Evolutionary conservation across 1,140 invertebrate species (phyloP).

Genomic region (Lerema accius): DNA sequence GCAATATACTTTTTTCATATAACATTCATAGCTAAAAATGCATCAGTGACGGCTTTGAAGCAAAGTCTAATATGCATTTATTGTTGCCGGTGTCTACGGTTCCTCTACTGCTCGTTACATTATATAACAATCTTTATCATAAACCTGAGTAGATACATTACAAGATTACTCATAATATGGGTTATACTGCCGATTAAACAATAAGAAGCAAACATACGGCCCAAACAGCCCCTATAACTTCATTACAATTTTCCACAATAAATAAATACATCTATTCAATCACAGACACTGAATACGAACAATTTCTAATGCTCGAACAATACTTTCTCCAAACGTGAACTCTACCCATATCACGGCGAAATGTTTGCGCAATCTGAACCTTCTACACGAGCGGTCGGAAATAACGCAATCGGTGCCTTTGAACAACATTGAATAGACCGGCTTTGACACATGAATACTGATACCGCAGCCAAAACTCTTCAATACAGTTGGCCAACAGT

Average conservation of each 20-base stretch:
- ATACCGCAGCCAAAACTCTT: not conserved
- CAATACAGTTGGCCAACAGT: not conserved
- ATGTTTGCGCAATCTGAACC: slow-evolving; percentile 2
- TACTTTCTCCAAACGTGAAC: slow-evolving; percentile 8
- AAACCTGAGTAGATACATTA: no score
- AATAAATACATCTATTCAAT: not conserved
- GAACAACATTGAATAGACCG: not conserved
- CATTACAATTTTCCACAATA: not conserved
- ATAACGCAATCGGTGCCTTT: not conserved
- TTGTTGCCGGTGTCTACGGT: no score
- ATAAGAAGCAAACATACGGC: no score
- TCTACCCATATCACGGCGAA: not conserved
- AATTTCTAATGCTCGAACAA: slow-evolving; percentile 4
- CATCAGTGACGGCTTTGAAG: no score
- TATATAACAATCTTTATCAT: no score
- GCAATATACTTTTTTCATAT: no score
- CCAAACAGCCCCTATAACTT: no score
- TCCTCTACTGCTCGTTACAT: no score
- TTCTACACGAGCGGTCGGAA: not conserved
- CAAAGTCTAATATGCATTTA: no score
- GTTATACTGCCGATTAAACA: no score
- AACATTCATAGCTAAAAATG: no score
- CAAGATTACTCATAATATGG: no score
- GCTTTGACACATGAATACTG: slow-evolving; percentile 36
- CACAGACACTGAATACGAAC: not conserved